Evolutionary conservation across 1,140 invertebrate species (phyloP).

Genomic region (Calycopis cecrops): DNA sequence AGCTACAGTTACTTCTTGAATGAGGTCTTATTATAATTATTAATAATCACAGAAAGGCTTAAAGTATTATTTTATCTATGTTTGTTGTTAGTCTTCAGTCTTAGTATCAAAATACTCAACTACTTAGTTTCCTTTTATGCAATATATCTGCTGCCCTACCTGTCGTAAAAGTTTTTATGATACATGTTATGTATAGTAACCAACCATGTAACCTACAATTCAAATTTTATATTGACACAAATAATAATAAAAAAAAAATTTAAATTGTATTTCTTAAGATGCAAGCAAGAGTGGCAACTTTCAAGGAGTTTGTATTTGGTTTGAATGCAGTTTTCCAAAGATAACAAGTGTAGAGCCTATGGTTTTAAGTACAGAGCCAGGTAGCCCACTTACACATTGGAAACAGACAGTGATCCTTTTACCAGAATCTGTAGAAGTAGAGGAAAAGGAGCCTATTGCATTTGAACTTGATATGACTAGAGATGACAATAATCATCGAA

Average conservation of each 20-base stretch:
- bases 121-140: too few relatives aligned
- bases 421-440: constrained; percentile 73
- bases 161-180: too few relatives aligned
- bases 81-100: too few relatives aligned
- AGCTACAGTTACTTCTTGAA: too few relatives aligned
- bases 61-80: too few relatives aligned
- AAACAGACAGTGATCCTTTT: constrained; percentile 95
- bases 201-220: too few relatives aligned
- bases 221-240: not conserved
- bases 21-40: too few relatives aligned
- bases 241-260: too few relatives aligned
- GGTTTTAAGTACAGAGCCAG: constrained; percentile 85
- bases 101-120: too few relatives aligned
- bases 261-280: constrained; percentile 41
- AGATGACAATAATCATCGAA: constrained; percentile 42
- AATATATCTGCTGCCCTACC: too few relatives aligned
- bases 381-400: constrained; percentile 92
- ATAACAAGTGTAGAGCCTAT: constrained; percentile 50
- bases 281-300: constrained; percentile 77
- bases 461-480: constrained; percentile 80
- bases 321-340: constrained; percentile 77
- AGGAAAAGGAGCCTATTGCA: constrained; percentile 79
- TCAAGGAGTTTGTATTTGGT: constrained; percentile 84
- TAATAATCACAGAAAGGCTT: too few relatives aligned
- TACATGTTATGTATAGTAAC: too few relatives aligned